Base-by-base conservation (phyloP, 2,797 vertebrate genomes). In the Periparus ater region DNA sequence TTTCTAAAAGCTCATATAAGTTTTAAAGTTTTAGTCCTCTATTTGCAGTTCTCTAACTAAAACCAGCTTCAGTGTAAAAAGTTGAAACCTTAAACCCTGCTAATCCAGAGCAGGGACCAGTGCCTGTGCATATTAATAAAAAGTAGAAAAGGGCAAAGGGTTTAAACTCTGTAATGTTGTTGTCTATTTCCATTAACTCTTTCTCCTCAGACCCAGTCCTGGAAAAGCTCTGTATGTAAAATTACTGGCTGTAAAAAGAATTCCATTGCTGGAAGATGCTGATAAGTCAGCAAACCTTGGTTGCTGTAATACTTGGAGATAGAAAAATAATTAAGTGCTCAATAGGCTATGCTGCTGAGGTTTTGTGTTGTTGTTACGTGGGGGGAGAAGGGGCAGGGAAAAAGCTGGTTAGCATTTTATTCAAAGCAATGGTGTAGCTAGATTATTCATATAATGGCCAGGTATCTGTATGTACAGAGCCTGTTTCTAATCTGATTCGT, bases 121-220 rank as follows among this genome's bases (percentile, higher is more conserved):
- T 93, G 87, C 89, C 80, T 96, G 23, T 86, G 92, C 79, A 79
- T 95, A 88, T 95, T 89, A 94, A 93, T 92, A 89, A 94, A 89
- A 94, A 90, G 48, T 91, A 86, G 92, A 94, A 95, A 94, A 95
- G 82, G 85, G 65, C 92, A 93, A 74, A 86, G 75, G 65, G 71
- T 93, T 94, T 94, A 81, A 94, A 86, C 67, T 96, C 50, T 74
- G 60, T 57, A 17, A 54, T 62, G 77, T 13, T 92, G 66, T 86
- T 95, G 91, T 95, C 89, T 40, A 2, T 96, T 96, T 77, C 29
- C 36, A 93, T 91, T 95, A 95, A 94, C 79, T 93, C 93, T 93
- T 97, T 93, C 76, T 91, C 3, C 61, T 89, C 86, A 82, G 65
- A 57, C 50, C 10, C 47, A 82, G 9, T 13, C 22, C 20, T 85